phyloP scores from a whole-genome alignment of 2,888 invertebrate genomes.

The Nemapogon koenigi region DNA sequence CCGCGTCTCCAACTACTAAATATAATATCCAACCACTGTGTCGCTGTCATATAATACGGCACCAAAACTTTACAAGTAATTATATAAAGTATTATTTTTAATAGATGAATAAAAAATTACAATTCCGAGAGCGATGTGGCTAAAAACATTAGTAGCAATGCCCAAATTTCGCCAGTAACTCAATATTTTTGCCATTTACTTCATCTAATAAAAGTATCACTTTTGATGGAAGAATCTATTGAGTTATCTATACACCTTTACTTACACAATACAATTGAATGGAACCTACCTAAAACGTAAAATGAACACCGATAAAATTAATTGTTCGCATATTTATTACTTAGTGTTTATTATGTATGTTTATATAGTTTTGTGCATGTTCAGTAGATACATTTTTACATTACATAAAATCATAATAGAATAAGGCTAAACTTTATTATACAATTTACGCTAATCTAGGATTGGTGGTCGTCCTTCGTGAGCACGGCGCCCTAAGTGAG shows the following conservation, averaged over 20 bases:
- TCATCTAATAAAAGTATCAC: too few species aligned
- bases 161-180: too few species aligned
- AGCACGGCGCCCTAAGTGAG: constrained; percentile 1
- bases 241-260: constrained; percentile 55
- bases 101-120: too few species aligned
- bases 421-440: constrained; percentile 46
- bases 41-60: too few species aligned
- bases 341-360: too few species aligned
- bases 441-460: constrained; percentile 46
- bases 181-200: too few species aligned
- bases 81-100: too few species aligned
- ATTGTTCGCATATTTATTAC: constrained; percentile 53
- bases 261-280: constrained; percentile 57
- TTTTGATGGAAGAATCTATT: constrained; percentile 40
- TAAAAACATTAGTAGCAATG: too few species aligned
- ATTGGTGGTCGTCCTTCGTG: constrained; percentile 32
- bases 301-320: constrained; percentile 34
- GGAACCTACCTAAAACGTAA: constrained; percentile 56
- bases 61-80: too few species aligned
- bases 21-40: too few species aligned
- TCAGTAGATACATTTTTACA: constrained; percentile 44
- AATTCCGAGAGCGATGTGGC: too few species aligned
- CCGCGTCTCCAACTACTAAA: too few species aligned
- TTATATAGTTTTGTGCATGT: constrained; percentile 1
- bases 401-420: constrained; percentile 37